Base-by-base conservation (phyloP, 2,113 vertebrate species). In the Sorex araneus region DNA sequence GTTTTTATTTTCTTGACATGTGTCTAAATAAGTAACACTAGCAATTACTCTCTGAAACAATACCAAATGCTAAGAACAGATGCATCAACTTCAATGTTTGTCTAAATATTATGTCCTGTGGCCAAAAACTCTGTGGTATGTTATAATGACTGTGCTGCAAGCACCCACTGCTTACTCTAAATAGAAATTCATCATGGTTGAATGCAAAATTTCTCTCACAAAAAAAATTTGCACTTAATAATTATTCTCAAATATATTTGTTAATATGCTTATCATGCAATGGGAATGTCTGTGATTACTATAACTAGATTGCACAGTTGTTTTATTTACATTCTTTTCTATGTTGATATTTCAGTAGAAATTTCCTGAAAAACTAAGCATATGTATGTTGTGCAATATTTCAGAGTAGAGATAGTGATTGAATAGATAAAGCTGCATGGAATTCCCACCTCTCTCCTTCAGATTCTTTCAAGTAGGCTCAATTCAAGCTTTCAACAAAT, bases 1-100 rank as follows among this genome's bases (percentile, higher is more conserved):
- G 25, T 83, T 95, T 92, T 89, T 60, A 34, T 95, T 32, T 92
- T 78, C 74, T 57, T 90, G 96, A 82, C 89, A 95, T 87, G 86
- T 78, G 75, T 94, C 70, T 32, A 77, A 93, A 84, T 87, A 98
- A 94, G 89, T 92, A 96, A 64, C 43, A 54, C 9, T 27, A n/a
- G 27, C 4, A n/a, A 9, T 89, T 95, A 84, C 13, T 92, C 43
- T 85, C 96, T 85, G 25, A 91, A 96, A 50, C 32, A 80, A 40
- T 74, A 92, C 27, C 9, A 90, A 75, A 76, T 40, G 27, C 3
- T 81, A 64, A 64, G 1, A 73, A 50, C 71, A 83, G 16, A 76
- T 88, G 12, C 0, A 11, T 4, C 23, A 50, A 28, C 6, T 36
- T 95, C 76, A 87, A 36, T 87, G 5, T 74, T 92, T 77, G 87